Evolutionary conservation across 1,140 invertebrate genomes (phyloP), one percentile per base, ranked within the genome.

Genomic region (Patella vulgata): DNA sequence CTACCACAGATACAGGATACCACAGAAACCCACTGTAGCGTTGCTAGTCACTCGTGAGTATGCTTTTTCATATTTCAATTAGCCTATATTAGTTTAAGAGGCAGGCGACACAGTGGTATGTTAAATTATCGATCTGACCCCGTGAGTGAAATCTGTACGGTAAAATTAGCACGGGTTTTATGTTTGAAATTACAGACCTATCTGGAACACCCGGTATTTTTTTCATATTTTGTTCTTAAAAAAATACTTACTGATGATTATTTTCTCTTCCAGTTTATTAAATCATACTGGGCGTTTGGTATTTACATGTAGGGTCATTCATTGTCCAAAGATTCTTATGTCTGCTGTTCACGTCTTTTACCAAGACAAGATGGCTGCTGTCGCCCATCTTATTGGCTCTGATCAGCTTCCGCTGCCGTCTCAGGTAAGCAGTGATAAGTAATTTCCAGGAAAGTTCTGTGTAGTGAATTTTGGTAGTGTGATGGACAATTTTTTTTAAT

Each of bases 311-410:
- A 73, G 81, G 1, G 70, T 83, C 19, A 77, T 84, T 14, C 82
- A 84, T 62, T 80, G 77, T 60, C 66, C 79, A 17, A 74, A 75
- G 1, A 56, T 84, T 33, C 64, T 80, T 42, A 82, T 83, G 80
- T 84, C 82, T 11, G 79, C 78, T 21, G 72, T 84, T 2, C 82
- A 84, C 59, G 75, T 83, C n/a, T 82, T 79, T 53, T 79, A 74
- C 59, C 72, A 75, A 23, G 76, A 82, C 50, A 75, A 77, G 28
- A 77, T 84, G 75, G 66, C 71, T 27, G 77, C 75, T 47, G 76
- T 83, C 1, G 75, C 73, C 54, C 82, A 84, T 62, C 68, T 82
- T 9, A 69, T 84, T 47, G 81, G 80, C 17, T 71, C 75, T 48
- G 81, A 83, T 30, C 82, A 83, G 54, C 64, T 84, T 28, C 82